phyloP scores from a whole-genome alignment of 2,113 vertebrate species.

The Diadophis punctatus region DNA sequence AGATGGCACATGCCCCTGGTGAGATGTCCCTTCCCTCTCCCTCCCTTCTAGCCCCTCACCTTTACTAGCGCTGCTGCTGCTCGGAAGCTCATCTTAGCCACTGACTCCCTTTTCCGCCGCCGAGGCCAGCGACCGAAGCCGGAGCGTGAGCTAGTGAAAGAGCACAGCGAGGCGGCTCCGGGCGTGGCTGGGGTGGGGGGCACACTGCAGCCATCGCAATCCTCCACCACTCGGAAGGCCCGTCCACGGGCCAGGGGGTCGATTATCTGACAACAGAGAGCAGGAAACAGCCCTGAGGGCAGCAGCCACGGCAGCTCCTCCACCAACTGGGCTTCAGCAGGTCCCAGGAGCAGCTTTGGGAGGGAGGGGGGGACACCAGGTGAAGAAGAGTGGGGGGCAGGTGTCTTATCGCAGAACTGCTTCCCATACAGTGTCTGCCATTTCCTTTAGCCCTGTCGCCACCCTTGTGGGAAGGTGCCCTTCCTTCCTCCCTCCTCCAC shows the following conservation, averaged over 20 bases:
- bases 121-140: conserved; percentile 89
- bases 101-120: conserved; percentile 90
- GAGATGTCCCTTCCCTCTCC: neutral
- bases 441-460: neutral
- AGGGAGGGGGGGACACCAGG: neutral
- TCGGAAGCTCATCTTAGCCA: conserved; percentile 98
- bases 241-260: conserved; percentile 92
- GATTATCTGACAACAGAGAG: conserved; percentile 79
- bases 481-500: neutral
- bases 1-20: neutral
- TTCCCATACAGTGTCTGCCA: neutral
- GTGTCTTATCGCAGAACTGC: neutral
- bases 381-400: neutral
- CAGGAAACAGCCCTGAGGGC: rapidly evolving
- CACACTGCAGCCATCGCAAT: conserved; percentile 86
- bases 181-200: conserved; percentile 93
- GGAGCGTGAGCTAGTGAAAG: conserved; percentile 96
- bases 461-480: neutral
- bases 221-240: conserved; percentile 92
- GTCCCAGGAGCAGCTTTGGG: neutral
- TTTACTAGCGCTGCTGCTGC: conserved; percentile 91
- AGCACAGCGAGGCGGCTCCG: conserved; percentile 88
- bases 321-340: neutral
- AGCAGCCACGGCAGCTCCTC: neutral
- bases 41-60: conserved; percentile 50